Base-by-base conservation (phyloP, 1,140 invertebrate species). In the Brachionus sp. region DNA sequence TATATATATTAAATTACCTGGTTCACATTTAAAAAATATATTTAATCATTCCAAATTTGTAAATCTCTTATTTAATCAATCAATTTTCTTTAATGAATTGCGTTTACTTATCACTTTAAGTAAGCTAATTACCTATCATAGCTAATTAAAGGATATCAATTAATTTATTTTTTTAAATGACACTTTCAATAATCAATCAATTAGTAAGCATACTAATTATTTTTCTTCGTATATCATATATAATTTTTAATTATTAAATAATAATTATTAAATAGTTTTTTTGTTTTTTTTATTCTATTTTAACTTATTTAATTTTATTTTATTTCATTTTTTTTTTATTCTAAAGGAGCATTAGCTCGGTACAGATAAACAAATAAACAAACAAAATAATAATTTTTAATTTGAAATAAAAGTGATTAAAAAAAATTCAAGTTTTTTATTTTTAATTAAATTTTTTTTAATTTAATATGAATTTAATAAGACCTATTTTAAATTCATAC, bases 31-130 rank as follows among this genome's bases (percentile, higher is more conserved):
- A 33, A 66, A n/a, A n/a, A n/a, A n/a, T n/a, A n/a, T n/a, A n/a
- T n/a, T n/a, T n/a, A n/a, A n/a, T n/a, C n/a, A n/a, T n/a, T n/a
- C n/a, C n/a, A n/a, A 39, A 39, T 35, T 10, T 73, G 37, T 19
- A 39, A 73, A 73, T 37, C 33, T 42, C 12, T 16, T 42, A 73
- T 9, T 73, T 73, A 73, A 73, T 73, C 68, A 73, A 73, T 73
- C 16, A 73, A 66, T 73, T 42, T 19, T 7, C 19, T 73, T 73
- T 73, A 42, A 42, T 73, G 68, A 73, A 12, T 44, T 0, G n/a
- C 68, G 37, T 73, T 73, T 35, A 39, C 39, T 42, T 16, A 73
- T 73, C 37, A 73, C 7, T 7, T 13, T 5, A 66, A 12, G 10
- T 12, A 66, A 0, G 6, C 3, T 33, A 66, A 37, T 66, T 16